phyloP scores from a whole-genome alignment of 2,888 invertebrate species.

The Archips xylosteana region DNA sequence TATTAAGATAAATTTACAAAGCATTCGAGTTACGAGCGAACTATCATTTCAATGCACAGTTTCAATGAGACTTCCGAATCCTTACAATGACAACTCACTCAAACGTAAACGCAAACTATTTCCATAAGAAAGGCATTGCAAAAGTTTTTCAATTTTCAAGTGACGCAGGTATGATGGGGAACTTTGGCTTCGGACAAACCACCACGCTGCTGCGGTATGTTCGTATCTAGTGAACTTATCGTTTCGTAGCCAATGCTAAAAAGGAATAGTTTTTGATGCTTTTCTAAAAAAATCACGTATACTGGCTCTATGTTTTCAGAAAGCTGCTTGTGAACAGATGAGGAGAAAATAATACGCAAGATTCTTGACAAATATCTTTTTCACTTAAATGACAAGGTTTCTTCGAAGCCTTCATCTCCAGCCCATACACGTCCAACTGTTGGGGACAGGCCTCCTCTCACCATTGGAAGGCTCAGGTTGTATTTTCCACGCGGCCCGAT shows the following conservation, averaged over 20 bases:
- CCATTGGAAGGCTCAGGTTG: too few species aligned
- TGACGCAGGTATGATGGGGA: constrained; percentile 84
- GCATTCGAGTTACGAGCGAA: constrained; percentile 45
- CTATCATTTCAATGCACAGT: constrained; percentile 58
- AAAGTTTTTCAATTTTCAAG: constrained; percentile 86
- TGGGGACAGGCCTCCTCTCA: too few species aligned
- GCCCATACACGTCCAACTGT: too few species aligned
- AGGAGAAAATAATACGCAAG: too few species aligned
- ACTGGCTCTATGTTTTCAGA: too few species aligned
- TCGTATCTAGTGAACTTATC: constrained; percentile 34
- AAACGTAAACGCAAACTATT: constrained; percentile 83
- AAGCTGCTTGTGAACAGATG: neutral
- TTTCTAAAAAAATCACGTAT: neutral
- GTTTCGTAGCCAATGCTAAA: constrained; percentile 17
- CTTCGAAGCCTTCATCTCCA: neutral
- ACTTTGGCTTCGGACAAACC: constrained; percentile 76
- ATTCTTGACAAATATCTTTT: neutral
- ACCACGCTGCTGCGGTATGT: constrained; percentile 41
- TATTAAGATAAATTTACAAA: constrained; percentile 14
- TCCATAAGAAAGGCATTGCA: constrained; percentile 83
- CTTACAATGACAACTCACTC: constrained; percentile 83
- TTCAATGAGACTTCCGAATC: constrained; percentile 70
- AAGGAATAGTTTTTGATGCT: constrained; percentile 12
- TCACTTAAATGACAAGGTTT: neutral
- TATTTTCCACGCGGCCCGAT: too few species aligned